These are phyloP conservation scores for Anarrhichthys ocellatus DNA, from an alignment of 2,113 vertebrate genomes.

Conservation along the genomic window DNA sequence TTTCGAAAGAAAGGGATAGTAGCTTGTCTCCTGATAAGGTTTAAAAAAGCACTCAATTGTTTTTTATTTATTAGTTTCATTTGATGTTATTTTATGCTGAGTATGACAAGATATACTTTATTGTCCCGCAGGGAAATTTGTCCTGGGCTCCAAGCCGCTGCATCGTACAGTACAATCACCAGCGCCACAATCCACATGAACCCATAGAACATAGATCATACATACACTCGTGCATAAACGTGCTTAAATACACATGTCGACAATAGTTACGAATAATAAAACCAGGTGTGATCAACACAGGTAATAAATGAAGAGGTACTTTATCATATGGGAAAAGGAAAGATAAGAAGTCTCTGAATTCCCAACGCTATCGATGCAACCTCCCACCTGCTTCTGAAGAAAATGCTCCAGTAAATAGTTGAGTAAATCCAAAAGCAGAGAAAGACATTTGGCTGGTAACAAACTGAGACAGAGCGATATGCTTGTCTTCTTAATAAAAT, in stretches of 20 bases:
- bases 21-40: neutral
- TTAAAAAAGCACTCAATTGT: constrained; percentile 5
- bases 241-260: no score
- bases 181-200: no score
- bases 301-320: constrained; percentile 2
- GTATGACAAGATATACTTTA: neutral
- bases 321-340: constrained; percentile 21
- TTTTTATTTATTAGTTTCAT: constrained; percentile 22
- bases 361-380: constrained; percentile 3
- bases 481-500: constrained; percentile 42
- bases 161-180: neutral
- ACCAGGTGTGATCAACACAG: no score
- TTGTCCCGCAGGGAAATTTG: neutral
- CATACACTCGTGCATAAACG: neutral
- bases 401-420: neutral
- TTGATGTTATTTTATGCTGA: constrained; percentile 10
- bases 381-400: constrained; percentile 27
- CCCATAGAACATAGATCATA: neutral
- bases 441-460: constrained; percentile 24
- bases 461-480: constrained; percentile 34
- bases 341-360: constrained; percentile 22
- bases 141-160: neutral
- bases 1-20: neutral
- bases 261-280: no score
- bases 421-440: constrained; percentile 15